Evolutionary conservation across 2,113 vertebrate species (phyloP), one percentile per base, ranked within the genome.

Genomic region (Trogon melanurus): DNA sequence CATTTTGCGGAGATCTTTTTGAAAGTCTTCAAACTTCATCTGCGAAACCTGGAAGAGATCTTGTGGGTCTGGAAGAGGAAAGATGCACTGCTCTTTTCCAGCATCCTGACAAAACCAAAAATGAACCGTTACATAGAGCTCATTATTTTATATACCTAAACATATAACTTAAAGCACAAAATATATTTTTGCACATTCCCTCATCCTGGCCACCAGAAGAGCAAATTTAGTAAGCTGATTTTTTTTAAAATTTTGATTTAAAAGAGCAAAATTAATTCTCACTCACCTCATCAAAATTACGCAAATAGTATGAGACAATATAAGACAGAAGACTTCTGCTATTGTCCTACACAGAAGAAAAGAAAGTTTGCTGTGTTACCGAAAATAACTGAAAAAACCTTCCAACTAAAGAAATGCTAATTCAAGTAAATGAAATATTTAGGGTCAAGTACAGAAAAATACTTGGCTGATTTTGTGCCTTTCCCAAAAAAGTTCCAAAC

Each of bases 1-100:
- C 41, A 99, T 98, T 97, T 99, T 98, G 41, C 97, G 96, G 27
- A 99, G 98, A 84, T 99, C 99, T 97, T 99, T 99, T 50, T 99
- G 98, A 97, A 99, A 99, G 85, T 99, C 99, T 91, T 99, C 99
- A 98, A 99, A 99, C 93, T 99, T 99, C 98, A 99, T 98, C 85
- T 99, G 99, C 1, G 99, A 99, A 23, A 98, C 98, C 96, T 99
- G 99, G 93, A 99, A 99, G 51, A 99, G 98, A 93, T 99, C 99
- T n/a, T 99, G 99, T 7, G 99, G 99, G 74, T 99, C 99, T 3
- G 99, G 99, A 64, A 99, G 98, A 47, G 99, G 99, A 94, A 98
- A 99, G 65, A 98, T 95, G 88, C 98, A 99, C 5, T 99, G 98
- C 69, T 99, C 99, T 88, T 98, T 99, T 58, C 99, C 99, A 50